Evolutionary conservation across 2,888 invertebrate species (phyloP), one percentile per base, ranked within the genome.

Genomic region (Gisinianus flammeolus): DNA sequence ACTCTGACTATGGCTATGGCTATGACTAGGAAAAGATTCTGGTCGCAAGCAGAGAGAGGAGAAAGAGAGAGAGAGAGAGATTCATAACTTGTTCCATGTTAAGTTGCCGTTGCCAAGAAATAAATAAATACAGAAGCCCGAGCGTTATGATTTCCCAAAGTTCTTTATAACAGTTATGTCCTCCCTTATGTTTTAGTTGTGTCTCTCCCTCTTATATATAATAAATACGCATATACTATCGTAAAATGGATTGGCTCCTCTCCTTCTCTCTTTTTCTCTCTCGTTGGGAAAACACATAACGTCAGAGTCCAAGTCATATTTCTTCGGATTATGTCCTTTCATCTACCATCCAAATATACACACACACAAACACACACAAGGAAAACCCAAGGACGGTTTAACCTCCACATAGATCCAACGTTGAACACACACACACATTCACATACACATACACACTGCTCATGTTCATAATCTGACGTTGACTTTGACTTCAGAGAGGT

Each of bases 71-170:
- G 16, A n/a, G 16, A 54, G n/a, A 16, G 5, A 54, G 54, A 54
- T 54, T 54, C 54, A 54, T n/a, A 54, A 54, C 54, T 54, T 54
- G 16, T n/a, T 19, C 54, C 54, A 54, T 54, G 44, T 44, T 44
- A 44, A 10, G 54, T 54, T 54, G 54, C 54, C 54, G n/a, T 44
- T 44, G 44, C 44, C 44, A 44, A 44, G 44, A 44, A 44, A 44
- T 44, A 44, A 44, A 44, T 44, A 44, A 44, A 44, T 44, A 44
- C 44, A 44, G 44, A 44, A 44, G 44, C 3, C 44, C 19, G 44
- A 16, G 44, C 19, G 44, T 44, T 44, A 44, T 44, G 44, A 44
- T 44, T 44, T 44, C 44, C 44, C 44, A 44, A 44, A 44, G 44
- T 44, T 44, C 44, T 44, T 44, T 44, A 44, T 44, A 44, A 44